Evolutionary conservation across 2,797 vertebrate genomes (phyloP), one percentile per base, ranked within the genome.

Genomic region (Tapera naevia): DNA sequence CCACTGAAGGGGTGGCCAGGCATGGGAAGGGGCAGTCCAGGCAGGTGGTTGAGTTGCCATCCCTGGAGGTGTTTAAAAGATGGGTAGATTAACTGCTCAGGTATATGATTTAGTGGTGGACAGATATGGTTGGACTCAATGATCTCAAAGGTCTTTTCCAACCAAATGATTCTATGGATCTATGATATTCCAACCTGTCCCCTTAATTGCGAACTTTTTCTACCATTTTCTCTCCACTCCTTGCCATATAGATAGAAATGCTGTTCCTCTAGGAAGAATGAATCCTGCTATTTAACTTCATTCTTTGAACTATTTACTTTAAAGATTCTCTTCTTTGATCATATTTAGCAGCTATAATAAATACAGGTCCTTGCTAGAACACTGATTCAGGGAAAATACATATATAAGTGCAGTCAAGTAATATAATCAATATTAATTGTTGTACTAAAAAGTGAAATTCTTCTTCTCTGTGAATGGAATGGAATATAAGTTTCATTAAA

Each of bases 341-440:
- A 30, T 61, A 86, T 94, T 85, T 74, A 90, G 35, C 53, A 70
- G 18, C 41, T 80, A 14, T 81, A 95, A 89, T 87, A 85, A 91
- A 89, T 35, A 83, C 15, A 66, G 22, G 37, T 28, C 56, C 30
- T 82, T 76, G n/a, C 32, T 79, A 86, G 60, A 95, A 64, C 57
- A 76, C 37, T 30, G 19, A 28, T 92, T 93, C 64, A 61, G 0
- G 0, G 67, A 73, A 93, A 66, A 81, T 53, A 92, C 83, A 72
- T 79, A 27, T 89, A 22, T 39, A 17, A 73, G 21, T 76, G 18
- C 35, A 73, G 30, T 56, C 78, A 76, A 91, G 76, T 84, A 91
- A 91, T 81, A 46, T n/a, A 80, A 90, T 95, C 32, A 8, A 93
- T 95, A 95, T 93, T 92, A 94, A 93, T 96, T 91, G 41, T 87